These are phyloP conservation scores for Germaria angustata DNA, from an alignment of 2,888 invertebrate species.

Conservation along the genomic window DNA sequence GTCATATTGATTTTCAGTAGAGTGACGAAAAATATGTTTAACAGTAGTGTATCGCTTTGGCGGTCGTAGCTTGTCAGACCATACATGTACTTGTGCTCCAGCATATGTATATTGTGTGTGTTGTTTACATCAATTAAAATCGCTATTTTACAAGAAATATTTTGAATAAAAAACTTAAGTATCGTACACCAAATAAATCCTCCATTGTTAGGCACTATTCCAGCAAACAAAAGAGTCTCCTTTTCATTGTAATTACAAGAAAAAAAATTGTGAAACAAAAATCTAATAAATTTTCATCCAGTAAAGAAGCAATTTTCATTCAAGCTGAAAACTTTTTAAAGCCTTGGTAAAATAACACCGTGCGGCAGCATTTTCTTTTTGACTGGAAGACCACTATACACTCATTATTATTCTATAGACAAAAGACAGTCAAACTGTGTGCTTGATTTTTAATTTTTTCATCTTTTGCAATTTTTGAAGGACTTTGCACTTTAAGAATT, in stretches of 20 bases:
- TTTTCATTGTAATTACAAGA: constrained; percentile 10
- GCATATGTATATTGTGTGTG: constrained; percentile 46
- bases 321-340: background rate
- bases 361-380: background rate
- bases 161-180: background rate
- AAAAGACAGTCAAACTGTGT: no score
- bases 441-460: no score
- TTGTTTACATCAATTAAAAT: constrained; percentile 60
- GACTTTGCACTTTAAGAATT: no score
- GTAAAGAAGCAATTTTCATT: constrained; percentile 31
- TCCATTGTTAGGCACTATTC: constrained; percentile 46
- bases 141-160: constrained; percentile 38
- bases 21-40: no score
- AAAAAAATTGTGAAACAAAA: background rate
- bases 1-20: no score
- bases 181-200: constrained; percentile 12
- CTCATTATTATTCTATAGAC: no score
- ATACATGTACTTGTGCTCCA: background rate
- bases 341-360: background rate
- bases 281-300: constrained; percentile 45
- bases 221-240: constrained; percentile 36
- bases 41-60: no score
- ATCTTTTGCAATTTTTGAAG: no score
- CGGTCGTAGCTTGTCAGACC: background rate
- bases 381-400: no score